These are phyloP conservation scores for Lepidotrigona ventralis DNA, from an alignment of 1,140 invertebrate genomes.

Conservation along the genomic window DNA sequence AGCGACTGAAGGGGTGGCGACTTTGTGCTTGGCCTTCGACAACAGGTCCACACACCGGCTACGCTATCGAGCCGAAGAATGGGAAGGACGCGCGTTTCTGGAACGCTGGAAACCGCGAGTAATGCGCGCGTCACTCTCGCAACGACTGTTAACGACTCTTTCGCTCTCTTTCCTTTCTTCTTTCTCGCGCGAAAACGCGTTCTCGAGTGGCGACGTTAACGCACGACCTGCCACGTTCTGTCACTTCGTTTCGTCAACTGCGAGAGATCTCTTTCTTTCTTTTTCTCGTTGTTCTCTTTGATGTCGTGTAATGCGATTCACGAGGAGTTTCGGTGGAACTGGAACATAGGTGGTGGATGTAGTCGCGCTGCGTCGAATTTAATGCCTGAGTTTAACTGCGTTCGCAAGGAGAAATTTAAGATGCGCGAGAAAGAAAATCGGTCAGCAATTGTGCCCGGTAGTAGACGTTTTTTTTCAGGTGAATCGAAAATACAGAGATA, in stretches of 20 bases:
- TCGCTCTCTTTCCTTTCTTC: too few species aligned
- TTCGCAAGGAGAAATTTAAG: too few species aligned
- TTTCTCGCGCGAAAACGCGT: neutral
- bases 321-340: too few species aligned
- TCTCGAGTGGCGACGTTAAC: neutral
- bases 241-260: too few species aligned
- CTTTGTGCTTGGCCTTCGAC: constrained; percentile 64
- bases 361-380: neutral
- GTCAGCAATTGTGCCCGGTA: too few species aligned
- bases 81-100: constrained; percentile 25
- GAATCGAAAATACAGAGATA: too few species aligned
- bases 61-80: constrained; percentile 33
- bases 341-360: neutral
- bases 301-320: neutral
- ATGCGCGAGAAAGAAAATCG: too few species aligned
- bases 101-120: constrained; percentile 15
- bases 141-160: neutral
- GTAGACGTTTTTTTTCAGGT: too few species aligned
- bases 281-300: neutral
- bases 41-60: constrained; percentile 49
- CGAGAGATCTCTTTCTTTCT: neutral
- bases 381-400: too few species aligned
- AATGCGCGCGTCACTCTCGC: neutral
- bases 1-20: constrained; percentile 15
- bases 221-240: neutral